Conservation (phyloP, 2,113 vertebrate species). For the Clarias batrachus region DNA sequence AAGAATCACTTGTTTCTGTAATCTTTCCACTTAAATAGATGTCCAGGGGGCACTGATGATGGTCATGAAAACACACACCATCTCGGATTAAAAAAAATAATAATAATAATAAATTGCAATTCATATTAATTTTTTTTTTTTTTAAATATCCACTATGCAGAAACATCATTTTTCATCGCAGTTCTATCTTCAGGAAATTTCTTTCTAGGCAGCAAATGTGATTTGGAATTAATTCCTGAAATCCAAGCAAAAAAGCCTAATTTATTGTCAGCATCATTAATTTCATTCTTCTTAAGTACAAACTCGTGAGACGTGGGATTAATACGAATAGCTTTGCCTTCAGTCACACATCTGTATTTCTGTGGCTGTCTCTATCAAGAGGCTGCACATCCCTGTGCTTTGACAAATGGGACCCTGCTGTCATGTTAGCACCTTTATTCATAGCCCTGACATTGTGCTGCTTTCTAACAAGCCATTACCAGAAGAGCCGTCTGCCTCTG, state of each 20-base stretch:
- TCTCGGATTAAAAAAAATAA: not conserved
- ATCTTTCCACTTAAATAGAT: conserved; percentile 60
- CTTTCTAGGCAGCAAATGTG: conserved; percentile 43
- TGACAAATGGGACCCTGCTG: conserved; percentile 14
- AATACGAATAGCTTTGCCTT: not conserved
- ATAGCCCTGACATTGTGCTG: conserved; percentile 56
- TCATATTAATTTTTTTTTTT: not conserved
- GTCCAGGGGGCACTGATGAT: conserved; percentile 35
- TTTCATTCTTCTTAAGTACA: conserved; percentile 21
- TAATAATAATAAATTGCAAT: not conserved
- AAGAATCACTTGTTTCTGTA: conserved; percentile 51
- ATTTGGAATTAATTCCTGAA: conserved; percentile 58
- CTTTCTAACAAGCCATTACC: conserved; percentile 54
- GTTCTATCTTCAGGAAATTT: conserved; percentile 56
- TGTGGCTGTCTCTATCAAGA: conserved; percentile 43
- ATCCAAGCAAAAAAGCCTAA: conserved; percentile 48
- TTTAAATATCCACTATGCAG: not conserved
- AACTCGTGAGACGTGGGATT: not conserved
- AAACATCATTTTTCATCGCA: not conserved
- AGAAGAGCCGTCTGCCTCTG: conserved; percentile 47
- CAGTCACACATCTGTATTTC: conserved; percentile 13
- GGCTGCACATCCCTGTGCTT: conserved; percentile 1
- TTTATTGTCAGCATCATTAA: conserved; percentile 21
- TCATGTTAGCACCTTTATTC: conserved; percentile 44
- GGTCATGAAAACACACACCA: conserved; percentile 48